phyloP scores from a whole-genome alignment of 1,140 invertebrate species.

The Rhyzopertha dominica region DNA sequence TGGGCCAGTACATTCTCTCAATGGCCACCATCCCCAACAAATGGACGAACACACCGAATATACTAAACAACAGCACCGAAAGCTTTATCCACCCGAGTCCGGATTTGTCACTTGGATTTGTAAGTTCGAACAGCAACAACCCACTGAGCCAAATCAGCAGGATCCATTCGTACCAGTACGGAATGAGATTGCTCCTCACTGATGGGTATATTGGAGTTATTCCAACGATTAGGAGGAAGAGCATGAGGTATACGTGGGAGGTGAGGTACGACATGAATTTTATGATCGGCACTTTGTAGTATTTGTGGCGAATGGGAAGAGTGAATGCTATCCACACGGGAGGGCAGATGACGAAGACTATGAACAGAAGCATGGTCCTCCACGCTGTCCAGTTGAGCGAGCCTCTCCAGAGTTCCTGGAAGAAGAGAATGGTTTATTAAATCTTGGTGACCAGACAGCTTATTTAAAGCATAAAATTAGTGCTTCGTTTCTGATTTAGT shows the following conservation, averaged over 20 bases:
- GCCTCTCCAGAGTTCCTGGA: conserved; percentile 93
- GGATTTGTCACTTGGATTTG: conserved; percentile 92
- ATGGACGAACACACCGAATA: conserved; percentile 88
- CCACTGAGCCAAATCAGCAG: conserved; percentile 94
- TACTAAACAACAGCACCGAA: conserved; percentile 86
- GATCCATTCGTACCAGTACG: conserved; percentile 95
- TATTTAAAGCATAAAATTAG: too few species aligned
- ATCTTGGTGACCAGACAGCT: too few species aligned
- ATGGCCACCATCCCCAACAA: conserved; percentile 71
- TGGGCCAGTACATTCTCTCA: conserved; percentile 67
- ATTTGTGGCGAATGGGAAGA: conserved; percentile 89
- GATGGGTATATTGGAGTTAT: conserved; percentile 85
- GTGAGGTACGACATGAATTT: conserved; percentile 99
- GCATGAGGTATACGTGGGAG: conserved; percentile 95
- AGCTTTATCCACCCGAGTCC: conserved; percentile 91
- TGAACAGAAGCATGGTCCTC: conserved; percentile 88
- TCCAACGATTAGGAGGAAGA: conserved; percentile 84
- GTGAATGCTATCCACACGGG: conserved; percentile 96
- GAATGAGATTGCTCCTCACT: conserved; percentile 64
- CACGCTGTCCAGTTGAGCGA: conserved; percentile 92
- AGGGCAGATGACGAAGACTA: conserved; percentile 87
- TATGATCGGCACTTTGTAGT: conserved; percentile 95
- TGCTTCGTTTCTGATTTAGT: too few species aligned
- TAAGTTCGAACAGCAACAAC: conserved; percentile 90
- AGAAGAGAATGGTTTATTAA: too few species aligned